Base-by-base conservation (phyloP, 2,113 vertebrate species). In the Nettapus auritus region DNA sequence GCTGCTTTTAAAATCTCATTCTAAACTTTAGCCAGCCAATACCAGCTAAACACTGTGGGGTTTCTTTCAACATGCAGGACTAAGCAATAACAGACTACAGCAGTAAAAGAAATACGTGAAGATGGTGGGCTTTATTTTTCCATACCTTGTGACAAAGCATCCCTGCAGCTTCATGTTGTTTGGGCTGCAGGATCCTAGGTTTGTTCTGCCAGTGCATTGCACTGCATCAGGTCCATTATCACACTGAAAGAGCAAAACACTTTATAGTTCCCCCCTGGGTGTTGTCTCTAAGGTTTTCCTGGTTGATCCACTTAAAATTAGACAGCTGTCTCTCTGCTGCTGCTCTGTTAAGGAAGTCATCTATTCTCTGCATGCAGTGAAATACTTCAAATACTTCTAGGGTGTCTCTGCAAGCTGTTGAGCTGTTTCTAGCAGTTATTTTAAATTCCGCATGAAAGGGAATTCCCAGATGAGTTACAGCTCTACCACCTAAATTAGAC, bases 381-480 rank as follows among this genome's bases (percentile, higher is more conserved):
- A 88, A 89, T 74, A 60, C 33, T 66, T 67, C 17, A 89, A 87
- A 82, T 60, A 18, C 20, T 50, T 74, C 26, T 13, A 52, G 13
- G 11, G 59, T 2, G 3, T 7, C 64, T 73, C 88, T 52, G 36
- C 0, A 3, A 96, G 75, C 53, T 0, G 4, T 44, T n/a, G 82
- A 84, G 83, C 84, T 38, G 85, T 71, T 55, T 73, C 89, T 64
- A 66, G 38, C 48, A 16, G 57, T 90, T 46, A 38, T 63, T 88
- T 63, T 40, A 40, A 60, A 69, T 33, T 66, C 80, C 26, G 42
- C 52, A 40, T 73, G 83, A 18, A 78, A 91, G 75, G 85, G 69
- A 95, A 94, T 94, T 97, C 94, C 82, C 90, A 87, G 50, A 46
- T 48, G 83, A 94, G 33, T 67, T 92, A 82, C 56, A 46, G 78